Conservation (phyloP, 2,113 vertebrate genomes). For the Semnornis frantzii region DNA sequence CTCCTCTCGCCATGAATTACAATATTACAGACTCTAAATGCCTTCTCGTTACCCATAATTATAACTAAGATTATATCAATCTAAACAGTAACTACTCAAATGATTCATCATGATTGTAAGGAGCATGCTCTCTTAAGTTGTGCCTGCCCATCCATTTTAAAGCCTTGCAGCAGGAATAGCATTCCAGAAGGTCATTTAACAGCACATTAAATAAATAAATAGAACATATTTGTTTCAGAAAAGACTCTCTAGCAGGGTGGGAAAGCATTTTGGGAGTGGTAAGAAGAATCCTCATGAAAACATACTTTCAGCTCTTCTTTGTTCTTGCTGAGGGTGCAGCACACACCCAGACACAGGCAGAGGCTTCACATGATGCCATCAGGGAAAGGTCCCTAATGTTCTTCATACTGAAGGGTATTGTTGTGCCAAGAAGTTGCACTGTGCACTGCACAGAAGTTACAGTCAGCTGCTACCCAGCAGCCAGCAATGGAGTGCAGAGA, state of each 20-base stretch:
- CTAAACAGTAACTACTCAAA: slow-evolving; percentile 69
- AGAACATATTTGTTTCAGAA: slow-evolving; percentile 41
- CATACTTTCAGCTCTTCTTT: background rate
- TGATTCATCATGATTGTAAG: slow-evolving; percentile 64
- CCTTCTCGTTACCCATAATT: slow-evolving; percentile 75
- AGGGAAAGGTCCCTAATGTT: background rate
- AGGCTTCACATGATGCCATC: background rate
- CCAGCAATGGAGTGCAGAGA: background rate
- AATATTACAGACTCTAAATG: slow-evolving; percentile 67
- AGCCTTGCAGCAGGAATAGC: slow-evolving; percentile 17
- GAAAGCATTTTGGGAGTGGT: slow-evolving; percentile 15
- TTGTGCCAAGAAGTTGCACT: background rate
- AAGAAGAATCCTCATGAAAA: background rate
- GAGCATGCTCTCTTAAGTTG: slow-evolving; percentile 20
- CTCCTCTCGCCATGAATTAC: slow-evolving; percentile 63
- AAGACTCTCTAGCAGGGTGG: background rate
- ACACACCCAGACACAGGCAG: background rate
- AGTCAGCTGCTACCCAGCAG: background rate
- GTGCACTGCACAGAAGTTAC: background rate
- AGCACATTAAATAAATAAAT: slow-evolving; percentile 66
- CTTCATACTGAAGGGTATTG: background rate
- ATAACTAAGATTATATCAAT: slow-evolving; percentile 73
- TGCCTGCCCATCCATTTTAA: slow-evolving; percentile 54
- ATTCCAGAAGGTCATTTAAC: slow-evolving; percentile 65
- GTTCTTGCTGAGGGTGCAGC: background rate